Evolutionary conservation across 2,888 invertebrate genomes (phyloP).

Genomic region (Melanostoma mellinum): DNA sequence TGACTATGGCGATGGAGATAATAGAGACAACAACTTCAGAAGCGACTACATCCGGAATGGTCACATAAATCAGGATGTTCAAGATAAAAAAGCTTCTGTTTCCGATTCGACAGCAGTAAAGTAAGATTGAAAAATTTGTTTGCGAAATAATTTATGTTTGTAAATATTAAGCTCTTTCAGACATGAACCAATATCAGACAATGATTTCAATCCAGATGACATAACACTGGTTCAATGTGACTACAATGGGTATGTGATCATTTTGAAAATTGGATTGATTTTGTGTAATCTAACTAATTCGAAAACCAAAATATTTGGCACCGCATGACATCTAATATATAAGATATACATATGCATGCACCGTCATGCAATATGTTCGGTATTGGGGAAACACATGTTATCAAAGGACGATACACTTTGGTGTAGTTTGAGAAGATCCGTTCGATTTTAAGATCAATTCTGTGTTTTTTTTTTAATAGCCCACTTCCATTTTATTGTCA

Average conservation of each 20-base stretch:
- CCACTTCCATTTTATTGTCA: too few species aligned
- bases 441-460: too few species aligned
- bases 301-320: too few species aligned
- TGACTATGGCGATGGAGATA: constrained; percentile 74
- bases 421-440: too few species aligned
- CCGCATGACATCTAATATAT: too few species aligned
- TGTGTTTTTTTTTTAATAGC: too few species aligned
- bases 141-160: not conserved
- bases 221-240: constrained; percentile 81
- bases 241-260: constrained; percentile 79
- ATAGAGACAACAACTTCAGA: constrained; percentile 49
- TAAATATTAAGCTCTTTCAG: constrained; percentile 72
- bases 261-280: not conserved
- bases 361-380: too few species aligned
- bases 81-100: constrained; percentile 46
- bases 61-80: constrained; percentile 35
- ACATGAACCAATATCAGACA: constrained; percentile 80
- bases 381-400: too few species aligned
- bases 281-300: not conserved
- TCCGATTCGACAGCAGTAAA: constrained; percentile 49
- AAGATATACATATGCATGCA: too few species aligned
- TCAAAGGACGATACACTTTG: too few species aligned
- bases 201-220: constrained; percentile 81
- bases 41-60: constrained; percentile 39
- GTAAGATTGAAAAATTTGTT: constrained; percentile 2